Evolutionary conservation across 30 jellyfish, hydroid and myxozoan genomes (phyloP).

Genomic region (Aurelia aurita): DNA sequence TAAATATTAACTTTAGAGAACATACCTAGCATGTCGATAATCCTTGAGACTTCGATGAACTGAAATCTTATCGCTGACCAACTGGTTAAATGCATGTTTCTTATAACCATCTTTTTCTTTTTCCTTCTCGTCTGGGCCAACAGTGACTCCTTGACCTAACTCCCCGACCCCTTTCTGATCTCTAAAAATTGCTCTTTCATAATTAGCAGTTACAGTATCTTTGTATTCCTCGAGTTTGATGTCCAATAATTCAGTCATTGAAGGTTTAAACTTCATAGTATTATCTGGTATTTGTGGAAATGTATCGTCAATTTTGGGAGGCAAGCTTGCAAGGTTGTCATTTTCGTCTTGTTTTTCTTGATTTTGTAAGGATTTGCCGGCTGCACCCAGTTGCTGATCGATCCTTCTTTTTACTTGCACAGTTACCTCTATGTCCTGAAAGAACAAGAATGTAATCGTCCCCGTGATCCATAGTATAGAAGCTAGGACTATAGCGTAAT

Average conservation of each 20-base stretch:
- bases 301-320: not conserved
- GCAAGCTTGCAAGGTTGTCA: not conserved
- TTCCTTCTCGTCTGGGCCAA: constrained; percentile 86
- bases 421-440: constrained; percentile 97
- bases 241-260: no score
- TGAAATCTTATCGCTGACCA: constrained; percentile 92
- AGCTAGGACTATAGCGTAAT: constrained; percentile 89
- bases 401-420: constrained; percentile 89
- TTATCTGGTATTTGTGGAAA: no score
- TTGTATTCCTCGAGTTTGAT: not conserved
- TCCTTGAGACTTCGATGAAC: constrained; percentile 95
- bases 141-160: constrained; percentile 86
- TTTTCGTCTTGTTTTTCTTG: constrained; percentile 52
- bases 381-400: constrained; percentile 44
- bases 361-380: constrained; percentile 1
- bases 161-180: constrained; percentile 86
- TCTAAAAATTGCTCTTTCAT: constrained; percentile 67
- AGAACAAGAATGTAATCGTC: constrained; percentile 85
- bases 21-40: constrained; percentile 90
- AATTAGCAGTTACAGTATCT: constrained; percentile 64
- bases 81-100: constrained; percentile 93
- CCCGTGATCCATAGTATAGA: constrained; percentile 94
- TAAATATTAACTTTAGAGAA: not conserved
- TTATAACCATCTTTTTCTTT: constrained; percentile 92
- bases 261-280: no score